Evolutionary conservation across 2,888 invertebrate species (phyloP).

Genomic region (Pelosia muscerda): DNA sequence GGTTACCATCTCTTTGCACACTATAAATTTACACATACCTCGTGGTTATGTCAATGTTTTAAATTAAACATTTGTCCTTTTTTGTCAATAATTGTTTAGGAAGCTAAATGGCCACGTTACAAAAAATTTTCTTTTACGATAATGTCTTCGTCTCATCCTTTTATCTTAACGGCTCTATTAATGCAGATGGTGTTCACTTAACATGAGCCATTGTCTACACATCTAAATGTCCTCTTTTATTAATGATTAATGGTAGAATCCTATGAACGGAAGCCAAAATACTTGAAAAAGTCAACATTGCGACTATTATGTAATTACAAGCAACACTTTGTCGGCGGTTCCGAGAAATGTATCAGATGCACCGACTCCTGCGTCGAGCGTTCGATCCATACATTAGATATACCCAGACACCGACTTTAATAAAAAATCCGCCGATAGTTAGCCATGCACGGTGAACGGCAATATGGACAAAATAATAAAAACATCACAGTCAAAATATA

Average conservation of each 20-base stretch:
- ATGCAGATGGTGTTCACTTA: conserved; percentile 32
- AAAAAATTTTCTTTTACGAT: conserved; percentile 12
- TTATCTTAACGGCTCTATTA: conserved; percentile 37
- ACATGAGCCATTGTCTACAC: conserved; percentile 42
- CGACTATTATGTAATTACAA: conserved; percentile 81
- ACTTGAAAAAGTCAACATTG: conserved; percentile 78
- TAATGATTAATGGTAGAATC: conserved; percentile 74
- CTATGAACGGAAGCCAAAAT: conserved; percentile 82
- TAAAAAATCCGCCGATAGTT: conserved; percentile 73
- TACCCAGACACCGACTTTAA: conserved; percentile 71
- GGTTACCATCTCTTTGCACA: too few relatives aligned
- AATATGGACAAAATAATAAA: conserved; percentile 86
- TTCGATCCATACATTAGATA: conserved; percentile 65
- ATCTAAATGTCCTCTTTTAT: conserved; percentile 53
- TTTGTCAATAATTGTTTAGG: background rate
- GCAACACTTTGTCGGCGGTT: conserved; percentile 78
- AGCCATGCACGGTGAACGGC: conserved; percentile 64
- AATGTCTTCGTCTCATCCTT: conserved; percentile 6
- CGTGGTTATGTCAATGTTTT: background rate
- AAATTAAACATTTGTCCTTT: background rate
- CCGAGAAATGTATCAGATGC: conserved; percentile 64
- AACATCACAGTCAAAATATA: conserved; percentile 87
- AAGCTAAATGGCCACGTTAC: background rate
- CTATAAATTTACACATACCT: background rate
- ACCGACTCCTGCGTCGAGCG: conserved; percentile 48